Base-by-base conservation (phyloP, 2,797 vertebrate species). In the Premnoplex brunnescens region DNA sequence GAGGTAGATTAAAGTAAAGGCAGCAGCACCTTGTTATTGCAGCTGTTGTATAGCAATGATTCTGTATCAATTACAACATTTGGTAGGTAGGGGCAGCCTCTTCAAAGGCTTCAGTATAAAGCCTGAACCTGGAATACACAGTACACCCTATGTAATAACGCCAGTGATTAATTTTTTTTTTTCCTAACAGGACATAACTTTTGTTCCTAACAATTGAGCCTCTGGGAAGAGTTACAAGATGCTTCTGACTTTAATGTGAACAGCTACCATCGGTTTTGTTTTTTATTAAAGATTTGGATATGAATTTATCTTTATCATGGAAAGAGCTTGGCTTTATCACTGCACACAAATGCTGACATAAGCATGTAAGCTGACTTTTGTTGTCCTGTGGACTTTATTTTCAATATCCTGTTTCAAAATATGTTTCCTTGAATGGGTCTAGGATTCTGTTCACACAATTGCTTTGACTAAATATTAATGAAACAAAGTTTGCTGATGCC, bases 51-150 rank as follows among this genome's bases (percentile, higher is more conserved):
- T 93, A 98, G 98, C 95, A 96, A 96, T 95, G 98, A 98, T 98
- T 98, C 98, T 98, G 98, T 99, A 99, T 99, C 99, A 99, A 98
- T 99, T 98, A 99, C 98, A 97, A 97, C 98, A 98, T 98, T 98
- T 97, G 98, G 97, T 98, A 97, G 97, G 95, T 94, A 97, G 91
- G 94, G 96, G 67, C 97, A 96, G 97, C 98, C 98, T 98, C 98
- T 99, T 99, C 99, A 99, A 98, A 98, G 98, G 97, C 97, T 97
- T 97, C 96, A 97, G 96, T 93, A 97, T 98, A 97, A 97, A 97
- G 94, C 96, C 91, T 96, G 98, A 98, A 98, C 97, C 97, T 95
- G 78, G 97, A 98, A 98, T 98, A 97, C 97, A 98, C 97, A 98
- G 95, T 88, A 97, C 51, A 94, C 93, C 27, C 77, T 96, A 96